phyloP scores from a whole-genome alignment of 2,797 vertebrate species.

The Characodon lateralis region DNA sequence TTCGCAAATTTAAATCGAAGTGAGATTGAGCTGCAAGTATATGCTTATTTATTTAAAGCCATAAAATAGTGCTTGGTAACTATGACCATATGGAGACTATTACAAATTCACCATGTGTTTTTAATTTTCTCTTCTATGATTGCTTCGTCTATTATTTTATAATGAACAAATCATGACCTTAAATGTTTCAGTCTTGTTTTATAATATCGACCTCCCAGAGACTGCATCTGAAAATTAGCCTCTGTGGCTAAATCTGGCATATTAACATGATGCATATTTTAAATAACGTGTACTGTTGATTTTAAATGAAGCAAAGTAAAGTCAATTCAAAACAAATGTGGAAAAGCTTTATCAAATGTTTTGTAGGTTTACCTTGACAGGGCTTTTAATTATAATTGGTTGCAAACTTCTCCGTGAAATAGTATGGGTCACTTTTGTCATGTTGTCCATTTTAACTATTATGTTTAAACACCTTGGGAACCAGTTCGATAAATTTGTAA shows the following conservation, averaged over 20 bases:
- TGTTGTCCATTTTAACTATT: conserved; percentile 1
- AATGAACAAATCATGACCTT: background rate
- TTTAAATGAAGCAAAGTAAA: background rate
- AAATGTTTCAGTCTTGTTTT: background rate
- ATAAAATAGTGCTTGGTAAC: background rate
- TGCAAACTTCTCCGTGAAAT: background rate
- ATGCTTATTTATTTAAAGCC: background rate
- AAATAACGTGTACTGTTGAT: background rate
- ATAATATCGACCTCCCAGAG: background rate
- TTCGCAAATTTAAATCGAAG: background rate
- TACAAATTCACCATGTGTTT: background rate
- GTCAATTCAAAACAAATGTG: background rate
- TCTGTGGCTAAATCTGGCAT: background rate
- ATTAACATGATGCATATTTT: background rate
- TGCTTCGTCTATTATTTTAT: background rate
- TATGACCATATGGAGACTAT: background rate
- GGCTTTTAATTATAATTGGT: background rate
- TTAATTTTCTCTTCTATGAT: background rate
- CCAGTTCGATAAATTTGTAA: background rate
- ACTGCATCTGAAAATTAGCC: background rate
- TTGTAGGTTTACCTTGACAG: background rate
- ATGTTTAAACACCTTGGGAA: conserved; percentile 6
- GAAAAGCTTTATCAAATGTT: background rate
- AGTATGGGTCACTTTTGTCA: background rate
- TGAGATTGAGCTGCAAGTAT: background rate